Evolutionary conservation across 2,113 vertebrate genomes (phyloP).

Genomic region (Ornithorhynchus anatinus): DNA sequence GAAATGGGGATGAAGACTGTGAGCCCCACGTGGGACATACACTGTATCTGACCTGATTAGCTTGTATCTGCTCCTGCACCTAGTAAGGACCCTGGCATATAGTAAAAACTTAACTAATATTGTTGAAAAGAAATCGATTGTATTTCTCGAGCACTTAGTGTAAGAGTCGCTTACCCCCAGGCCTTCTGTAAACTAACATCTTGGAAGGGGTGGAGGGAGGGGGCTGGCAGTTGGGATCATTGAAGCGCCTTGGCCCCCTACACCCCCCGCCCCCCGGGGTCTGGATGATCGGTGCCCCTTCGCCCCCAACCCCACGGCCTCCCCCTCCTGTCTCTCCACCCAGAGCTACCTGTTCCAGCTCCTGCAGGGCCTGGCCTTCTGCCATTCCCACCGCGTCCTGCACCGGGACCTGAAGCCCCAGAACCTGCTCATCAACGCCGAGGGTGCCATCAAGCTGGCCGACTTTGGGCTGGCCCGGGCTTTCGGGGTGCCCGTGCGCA

Average conservation of each 20-base stretch:
- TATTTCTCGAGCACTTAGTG: too few species aligned
- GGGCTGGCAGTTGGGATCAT: fast-evolving
- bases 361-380: constrained; percentile 93
- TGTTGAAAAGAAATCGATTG: too few species aligned
- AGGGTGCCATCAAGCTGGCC: constrained; percentile 93
- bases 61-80: too few species aligned
- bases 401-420: constrained; percentile 95
- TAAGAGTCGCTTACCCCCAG: too few species aligned
- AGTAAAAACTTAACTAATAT: too few species aligned
- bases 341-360: constrained; percentile 96
- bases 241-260: not conserved
- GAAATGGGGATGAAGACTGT: too few species aligned
- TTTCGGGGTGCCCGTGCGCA: constrained; percentile 92
- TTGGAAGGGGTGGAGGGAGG: fast-evolving
- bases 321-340: not conserved
- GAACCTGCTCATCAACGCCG: constrained; percentile 93
- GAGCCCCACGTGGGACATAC: too few species aligned
- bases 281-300: not conserved
- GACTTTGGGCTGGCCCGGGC: constrained; percentile 95
- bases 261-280: not conserved
- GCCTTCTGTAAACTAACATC: too few species aligned
- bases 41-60: too few species aligned
- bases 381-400: constrained; percentile 92
- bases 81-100: too few species aligned
- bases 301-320: too few species aligned